Percentiles rank a stretch among this genome's conserved stretches.
Evolutionary conservation across 1,140 invertebrate genomes (phyloP).

Genomic region (Drosophila persimilis): DNA sequence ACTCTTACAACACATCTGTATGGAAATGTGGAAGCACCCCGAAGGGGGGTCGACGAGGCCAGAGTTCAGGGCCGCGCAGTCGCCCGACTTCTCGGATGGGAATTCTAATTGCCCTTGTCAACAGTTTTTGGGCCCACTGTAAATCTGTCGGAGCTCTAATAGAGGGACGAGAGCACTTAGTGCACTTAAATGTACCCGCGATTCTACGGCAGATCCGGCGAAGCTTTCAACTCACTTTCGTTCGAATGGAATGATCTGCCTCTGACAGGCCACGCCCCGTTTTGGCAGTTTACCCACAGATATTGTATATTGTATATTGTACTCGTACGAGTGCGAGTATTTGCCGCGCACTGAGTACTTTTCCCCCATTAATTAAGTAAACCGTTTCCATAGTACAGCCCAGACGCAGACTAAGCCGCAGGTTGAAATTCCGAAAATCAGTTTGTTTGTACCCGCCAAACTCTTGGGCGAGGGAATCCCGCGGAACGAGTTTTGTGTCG

Average conservation of each 20-base stretch:
- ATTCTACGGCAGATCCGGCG: too few relatives aligned
- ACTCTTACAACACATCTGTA: conserved; percentile 41
- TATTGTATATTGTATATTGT: conserved; percentile 3
- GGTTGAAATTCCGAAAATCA: conserved; percentile 35
- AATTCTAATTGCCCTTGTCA: conserved; percentile 58
- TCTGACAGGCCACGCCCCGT: conserved; percentile 43
- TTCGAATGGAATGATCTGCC: conserved; percentile 1
- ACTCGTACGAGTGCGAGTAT: not conserved
- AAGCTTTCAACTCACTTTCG: conserved; percentile 11
- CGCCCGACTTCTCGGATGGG: conserved; percentile 8
- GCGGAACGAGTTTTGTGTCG: conserved; percentile 42
- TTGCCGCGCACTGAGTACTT: conserved; percentile 39
- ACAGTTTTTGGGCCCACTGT: conserved; percentile 33
- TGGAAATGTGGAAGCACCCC: conserved; percentile 9
- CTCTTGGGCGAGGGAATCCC: conserved; percentile 55
- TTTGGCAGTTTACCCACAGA: conserved; percentile 45
- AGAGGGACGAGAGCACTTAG: not conserved
- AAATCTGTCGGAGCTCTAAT: conserved; percentile 33
- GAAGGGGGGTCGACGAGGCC: conserved; percentile 25
- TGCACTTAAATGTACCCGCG: conserved; percentile 16
- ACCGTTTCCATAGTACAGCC: conserved; percentile 42
- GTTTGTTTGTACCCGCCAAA: conserved; percentile 18
- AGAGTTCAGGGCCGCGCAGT: conserved; percentile 51
- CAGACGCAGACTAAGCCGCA: not conserved
- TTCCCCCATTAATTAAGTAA: conserved; percentile 73